Conservation (phyloP, 2,888 invertebrate species). For the Drosophila limbata region DNA sequence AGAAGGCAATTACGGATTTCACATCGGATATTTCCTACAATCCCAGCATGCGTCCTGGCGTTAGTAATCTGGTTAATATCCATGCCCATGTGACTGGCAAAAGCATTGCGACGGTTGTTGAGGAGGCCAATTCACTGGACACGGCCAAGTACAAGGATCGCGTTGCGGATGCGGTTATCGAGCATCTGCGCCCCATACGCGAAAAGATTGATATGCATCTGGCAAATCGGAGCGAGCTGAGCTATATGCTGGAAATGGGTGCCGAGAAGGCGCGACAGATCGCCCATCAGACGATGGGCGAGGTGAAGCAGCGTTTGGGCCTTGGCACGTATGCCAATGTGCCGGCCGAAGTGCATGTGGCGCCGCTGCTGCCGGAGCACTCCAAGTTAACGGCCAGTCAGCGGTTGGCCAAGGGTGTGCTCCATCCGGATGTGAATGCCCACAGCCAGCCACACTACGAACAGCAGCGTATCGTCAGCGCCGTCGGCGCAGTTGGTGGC, state of each 20-base stretch:
- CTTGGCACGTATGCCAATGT: constrained; percentile 68
- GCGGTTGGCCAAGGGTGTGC: constrained; percentile 39
- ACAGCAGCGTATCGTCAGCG: constrained; percentile 24
- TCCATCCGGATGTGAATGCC: constrained; percentile 36
- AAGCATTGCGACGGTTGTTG: constrained; percentile 89
- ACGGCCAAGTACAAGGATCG: constrained; percentile 92
- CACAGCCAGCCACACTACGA: constrained; percentile 38
- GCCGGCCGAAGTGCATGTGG: constrained; percentile 47
- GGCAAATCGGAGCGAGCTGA: constrained; percentile 88
- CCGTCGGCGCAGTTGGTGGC: constrained; percentile 5
- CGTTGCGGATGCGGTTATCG: constrained; percentile 90
- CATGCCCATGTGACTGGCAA: constrained; percentile 91
- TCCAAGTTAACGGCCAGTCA: constrained; percentile 57
- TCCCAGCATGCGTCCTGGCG: constrained; percentile 92
- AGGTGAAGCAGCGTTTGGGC: constrained; percentile 88
- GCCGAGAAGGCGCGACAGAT: constrained; percentile 88
- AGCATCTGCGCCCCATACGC: constrained; percentile 90
- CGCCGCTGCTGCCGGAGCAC: constrained; percentile 52
- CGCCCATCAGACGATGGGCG: constrained; percentile 88
- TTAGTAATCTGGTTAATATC: constrained; percentile 94
- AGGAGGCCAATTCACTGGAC: constrained; percentile 88
- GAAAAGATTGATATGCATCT: constrained; percentile 87
- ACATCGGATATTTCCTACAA: constrained; percentile 93
- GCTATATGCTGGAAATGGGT: constrained; percentile 88
- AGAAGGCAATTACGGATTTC: constrained; percentile 96